phyloP scores from a whole-genome alignment of 2,888 invertebrate genomes.

The Mactromeris polynyma region DNA sequence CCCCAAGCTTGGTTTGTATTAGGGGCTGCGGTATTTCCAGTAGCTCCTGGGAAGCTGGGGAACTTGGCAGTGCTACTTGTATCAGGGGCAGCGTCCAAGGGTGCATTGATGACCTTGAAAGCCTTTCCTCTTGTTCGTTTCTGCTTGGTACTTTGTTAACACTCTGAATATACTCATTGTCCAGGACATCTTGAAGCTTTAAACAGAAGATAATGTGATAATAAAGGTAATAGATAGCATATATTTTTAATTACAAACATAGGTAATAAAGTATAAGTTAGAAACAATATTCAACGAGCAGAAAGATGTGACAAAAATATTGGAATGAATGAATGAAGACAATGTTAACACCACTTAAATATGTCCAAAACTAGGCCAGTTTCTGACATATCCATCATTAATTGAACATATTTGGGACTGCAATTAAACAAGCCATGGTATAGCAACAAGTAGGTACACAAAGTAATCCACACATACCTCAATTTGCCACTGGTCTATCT shows the following conservation, averaged over 20 bases:
- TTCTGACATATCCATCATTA: too few relatives aligned
- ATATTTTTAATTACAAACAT: too few relatives aligned
- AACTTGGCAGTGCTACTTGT: constrained; percentile 87
- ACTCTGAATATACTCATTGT: constrained; percentile 84
- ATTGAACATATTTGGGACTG: too few relatives aligned
- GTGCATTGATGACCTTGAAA: constrained; percentile 86
- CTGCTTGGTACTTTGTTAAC: constrained; percentile 84
- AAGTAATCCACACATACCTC: constrained; percentile 71
- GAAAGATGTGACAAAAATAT: too few relatives aligned
- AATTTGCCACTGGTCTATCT: constrained; percentile 88
- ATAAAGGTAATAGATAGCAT: too few relatives aligned
- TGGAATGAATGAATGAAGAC: too few relatives aligned
- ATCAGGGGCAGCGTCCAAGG: constrained; percentile 87
- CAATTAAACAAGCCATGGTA: too few relatives aligned
- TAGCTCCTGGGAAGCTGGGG: constrained; percentile 76
- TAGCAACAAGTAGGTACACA: too few relatives aligned
- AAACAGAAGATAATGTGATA: constrained; percentile 27
- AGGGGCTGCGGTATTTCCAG: constrained; percentile 75
- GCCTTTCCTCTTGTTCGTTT: constrained; percentile 67
- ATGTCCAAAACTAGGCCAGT: too few relatives aligned
- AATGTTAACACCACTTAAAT: too few relatives aligned
- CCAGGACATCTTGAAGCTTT: constrained; percentile 88
- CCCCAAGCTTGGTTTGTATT: constrained; percentile 80
- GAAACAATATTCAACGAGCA: too few relatives aligned
- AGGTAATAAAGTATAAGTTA: too few relatives aligned